A percentile compares a stretch with the other conserved stretches of the same genome.
phyloP scores from a whole-genome alignment of 2,797 vertebrate species.

The Manis pentadactyla region DNA sequence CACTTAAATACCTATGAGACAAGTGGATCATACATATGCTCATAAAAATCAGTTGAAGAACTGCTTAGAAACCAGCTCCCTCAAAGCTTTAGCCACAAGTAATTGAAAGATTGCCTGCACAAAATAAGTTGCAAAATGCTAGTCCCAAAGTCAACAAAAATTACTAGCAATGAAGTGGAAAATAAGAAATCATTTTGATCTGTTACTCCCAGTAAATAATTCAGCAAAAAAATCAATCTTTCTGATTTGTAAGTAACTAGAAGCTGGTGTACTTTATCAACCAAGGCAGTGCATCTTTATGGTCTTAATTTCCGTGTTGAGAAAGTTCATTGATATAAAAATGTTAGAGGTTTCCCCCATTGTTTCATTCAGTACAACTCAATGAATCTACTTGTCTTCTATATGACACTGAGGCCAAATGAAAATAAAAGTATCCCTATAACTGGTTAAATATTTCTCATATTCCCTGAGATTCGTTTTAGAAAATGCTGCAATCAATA shows the following conservation, averaged over 20 bases:
- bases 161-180: background rate
- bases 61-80: background rate
- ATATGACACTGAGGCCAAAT: background rate
- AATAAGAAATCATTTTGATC: background rate
- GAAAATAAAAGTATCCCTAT: background rate
- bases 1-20: background rate
- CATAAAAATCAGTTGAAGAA: background rate
- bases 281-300: background rate
- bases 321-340: constrained; percentile 12
- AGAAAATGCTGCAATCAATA: background rate
- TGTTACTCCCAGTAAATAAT: background rate
- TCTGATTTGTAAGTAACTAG: background rate
- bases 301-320: background rate
- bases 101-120: background rate
- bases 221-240: background rate
- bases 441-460: constrained; percentile 26
- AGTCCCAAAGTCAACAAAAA: background rate
- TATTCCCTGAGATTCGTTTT: background rate
- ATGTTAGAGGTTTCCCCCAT: background rate
- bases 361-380: background rate
- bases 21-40: background rate
- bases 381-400: background rate
- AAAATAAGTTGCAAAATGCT: background rate
- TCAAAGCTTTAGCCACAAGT: background rate
- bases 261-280: background rate